Evolutionary conservation across 2,797 vertebrate species (phyloP).

Genomic region (Tolypeutes matacus): DNA sequence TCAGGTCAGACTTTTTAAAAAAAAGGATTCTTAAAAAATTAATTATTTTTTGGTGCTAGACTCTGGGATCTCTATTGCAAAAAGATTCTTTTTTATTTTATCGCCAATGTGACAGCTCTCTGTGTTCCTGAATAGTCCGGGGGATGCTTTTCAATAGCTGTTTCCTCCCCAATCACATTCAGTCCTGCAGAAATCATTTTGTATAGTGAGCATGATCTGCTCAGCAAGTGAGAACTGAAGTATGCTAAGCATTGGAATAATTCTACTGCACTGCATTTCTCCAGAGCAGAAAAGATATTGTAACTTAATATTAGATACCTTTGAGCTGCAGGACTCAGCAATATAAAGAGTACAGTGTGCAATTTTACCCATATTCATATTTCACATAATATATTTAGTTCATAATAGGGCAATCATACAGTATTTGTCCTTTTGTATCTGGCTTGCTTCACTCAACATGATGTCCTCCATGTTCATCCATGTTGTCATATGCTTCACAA

Average conservation of each 20-base stretch:
- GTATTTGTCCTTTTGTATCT: too few species aligned
- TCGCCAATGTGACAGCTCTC: slow-evolving; percentile 42
- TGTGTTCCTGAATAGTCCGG: slow-evolving; percentile 49
- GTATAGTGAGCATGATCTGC: slow-evolving; percentile 67
- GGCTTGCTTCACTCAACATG: too few species aligned
- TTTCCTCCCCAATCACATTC: slow-evolving; percentile 74
- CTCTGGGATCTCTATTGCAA: not conserved
- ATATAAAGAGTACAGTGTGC: slow-evolving; percentile 65
- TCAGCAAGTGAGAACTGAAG: slow-evolving; percentile 37
- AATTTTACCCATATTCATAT: not conserved
- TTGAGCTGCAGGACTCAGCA: slow-evolving; percentile 62
- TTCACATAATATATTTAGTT: too few species aligned
- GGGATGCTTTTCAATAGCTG: slow-evolving; percentile 71
- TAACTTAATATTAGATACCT: slow-evolving; percentile 76
- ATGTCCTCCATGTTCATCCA: too few species aligned
- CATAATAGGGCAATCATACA: too few species aligned
- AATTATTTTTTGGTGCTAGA: slow-evolving; percentile 45
- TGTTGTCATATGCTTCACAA: too few species aligned
- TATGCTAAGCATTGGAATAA: slow-evolving; percentile 63
- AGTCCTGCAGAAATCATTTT: slow-evolving; percentile 75
- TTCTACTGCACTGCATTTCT: slow-evolving; percentile 73
- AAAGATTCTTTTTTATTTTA: slow-evolving; percentile 63
- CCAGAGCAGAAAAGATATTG: slow-evolving; percentile 54
- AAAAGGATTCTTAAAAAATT: slow-evolving; percentile 4
- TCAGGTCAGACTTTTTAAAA: not conserved